phyloP scores from a whole-genome alignment of 2,113 vertebrate genomes.

The Scytalopus superciliaris region DNA sequence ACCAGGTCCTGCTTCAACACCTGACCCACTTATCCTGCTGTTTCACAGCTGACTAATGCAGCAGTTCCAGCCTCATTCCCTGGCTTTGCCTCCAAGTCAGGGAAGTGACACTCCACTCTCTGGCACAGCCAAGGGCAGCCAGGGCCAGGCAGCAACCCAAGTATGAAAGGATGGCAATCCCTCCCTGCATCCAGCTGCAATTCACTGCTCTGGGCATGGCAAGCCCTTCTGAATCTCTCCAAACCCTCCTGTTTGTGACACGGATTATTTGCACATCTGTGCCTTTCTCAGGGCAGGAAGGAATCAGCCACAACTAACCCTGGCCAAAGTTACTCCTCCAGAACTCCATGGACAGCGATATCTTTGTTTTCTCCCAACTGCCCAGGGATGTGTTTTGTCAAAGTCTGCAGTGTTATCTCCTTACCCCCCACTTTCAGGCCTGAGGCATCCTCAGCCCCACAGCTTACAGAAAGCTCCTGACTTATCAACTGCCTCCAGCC shows the following conservation, averaged over 20 bases:
- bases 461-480: neutral
- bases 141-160: neutral
- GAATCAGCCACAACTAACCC: neutral
- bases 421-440: neutral
- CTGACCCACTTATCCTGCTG: neutral
- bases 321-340: neutral
- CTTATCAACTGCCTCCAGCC: slow-evolving; percentile 38
- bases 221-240: neutral
- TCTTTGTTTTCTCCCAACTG: neutral
- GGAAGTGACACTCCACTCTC: neutral
- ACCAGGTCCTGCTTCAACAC: neutral
- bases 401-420: neutral
- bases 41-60: neutral
- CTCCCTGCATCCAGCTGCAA: neutral
- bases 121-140: neutral
- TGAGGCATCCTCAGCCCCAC: neutral
- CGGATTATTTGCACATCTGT: neutral
- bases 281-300: neutral
- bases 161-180: neutral
- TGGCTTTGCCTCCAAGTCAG: neutral
- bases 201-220: fast-evolving
- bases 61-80: neutral
- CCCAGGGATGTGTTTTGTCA: neutral
- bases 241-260: neutral
- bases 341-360: neutral